Base-by-base conservation (phyloP, 2,797 vertebrate species). In the Dicrostonyx torquatus region DNA sequence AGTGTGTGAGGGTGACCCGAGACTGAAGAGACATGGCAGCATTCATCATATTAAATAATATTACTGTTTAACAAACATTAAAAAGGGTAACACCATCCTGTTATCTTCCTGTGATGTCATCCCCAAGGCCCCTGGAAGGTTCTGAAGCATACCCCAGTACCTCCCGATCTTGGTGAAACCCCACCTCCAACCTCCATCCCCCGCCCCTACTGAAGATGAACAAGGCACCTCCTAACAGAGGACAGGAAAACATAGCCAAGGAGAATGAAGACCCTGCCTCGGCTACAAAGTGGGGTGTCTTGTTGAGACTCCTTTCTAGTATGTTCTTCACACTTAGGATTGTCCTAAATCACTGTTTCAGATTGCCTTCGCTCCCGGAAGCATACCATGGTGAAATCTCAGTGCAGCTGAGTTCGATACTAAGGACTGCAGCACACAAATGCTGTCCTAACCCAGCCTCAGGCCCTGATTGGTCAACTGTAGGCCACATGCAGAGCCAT, bases 11-110 rank as follows among this genome's bases (percentile, higher is more conserved):
- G 68, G 22, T 40, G 37, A 76, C 45, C 83, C 7, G 4, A 10
- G 76, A 84, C 43, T 37, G 3, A 87, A n/a, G 92, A 94, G 60
- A 45, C 20, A 66, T 48, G 62, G 64, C 6, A 77, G 34, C 40
- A 15, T 45, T 66, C 70, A 22, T 24, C 37, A 24, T 22, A 60
- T 34, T 64, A 91, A 87, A 73, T n/a, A 64, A 64, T 31, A 66
- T 66, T 66, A 66, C 5, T 34, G 62, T 31, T 2, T 15, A 91
- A 66, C 50, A 86, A 37, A 29, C 64, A 70, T 48, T 82, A 70
- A 60, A 79, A 75, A n/a, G 3, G 78, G 26, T 5, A 91, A 84
- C 12, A 78, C 26, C 18, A 31, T 66, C 68, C 50, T 87, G 70
- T 68, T 86, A 77, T 29, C 43, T 88, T 48, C 72, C 68, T 72